A percentile compares a stretch with the other conserved stretches of the same genome.
Evolutionary conservation across 2,113 vertebrate genomes (phyloP).

Genomic region (Crotalus viridis): DNA sequence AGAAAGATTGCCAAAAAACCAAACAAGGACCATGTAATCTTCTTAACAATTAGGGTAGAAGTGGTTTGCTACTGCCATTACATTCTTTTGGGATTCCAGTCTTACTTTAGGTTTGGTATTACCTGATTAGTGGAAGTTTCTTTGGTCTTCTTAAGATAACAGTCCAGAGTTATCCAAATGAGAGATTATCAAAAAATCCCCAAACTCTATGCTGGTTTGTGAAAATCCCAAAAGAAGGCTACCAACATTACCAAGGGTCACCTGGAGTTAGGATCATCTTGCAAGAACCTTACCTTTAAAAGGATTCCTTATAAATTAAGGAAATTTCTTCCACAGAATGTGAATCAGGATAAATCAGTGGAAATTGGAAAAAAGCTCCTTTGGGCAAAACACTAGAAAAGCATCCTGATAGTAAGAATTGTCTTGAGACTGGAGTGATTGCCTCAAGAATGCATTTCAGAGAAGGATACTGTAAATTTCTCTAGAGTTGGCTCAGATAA

Average conservation of each 20-base stretch:
- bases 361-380: not conserved
- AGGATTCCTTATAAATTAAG: not conserved
- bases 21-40: not conserved
- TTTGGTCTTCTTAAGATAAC: not conserved
- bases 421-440: not conserved
- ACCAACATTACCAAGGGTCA: not conserved
- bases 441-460: not conserved
- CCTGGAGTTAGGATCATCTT: not conserved
- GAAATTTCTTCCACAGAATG: not conserved
- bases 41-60: not conserved
- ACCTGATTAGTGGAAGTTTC: not conserved
- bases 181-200: not conserved
- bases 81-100: not conserved
- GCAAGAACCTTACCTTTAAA: not conserved
- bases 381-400: not conserved
- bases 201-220: not conserved
- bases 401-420: not conserved
- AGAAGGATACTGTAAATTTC: not conserved
- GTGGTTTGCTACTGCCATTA: not conserved
- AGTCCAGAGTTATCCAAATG: not conserved
- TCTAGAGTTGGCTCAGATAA: not conserved
- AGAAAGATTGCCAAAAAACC: not conserved
- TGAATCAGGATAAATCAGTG: too few species aligned
- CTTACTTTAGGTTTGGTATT: not conserved
- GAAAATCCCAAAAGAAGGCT: not conserved